These are phyloP conservation scores for Ctenicera cuprea DNA, from an alignment of 2,888 invertebrate species.

Conservation along the genomic window DNA sequence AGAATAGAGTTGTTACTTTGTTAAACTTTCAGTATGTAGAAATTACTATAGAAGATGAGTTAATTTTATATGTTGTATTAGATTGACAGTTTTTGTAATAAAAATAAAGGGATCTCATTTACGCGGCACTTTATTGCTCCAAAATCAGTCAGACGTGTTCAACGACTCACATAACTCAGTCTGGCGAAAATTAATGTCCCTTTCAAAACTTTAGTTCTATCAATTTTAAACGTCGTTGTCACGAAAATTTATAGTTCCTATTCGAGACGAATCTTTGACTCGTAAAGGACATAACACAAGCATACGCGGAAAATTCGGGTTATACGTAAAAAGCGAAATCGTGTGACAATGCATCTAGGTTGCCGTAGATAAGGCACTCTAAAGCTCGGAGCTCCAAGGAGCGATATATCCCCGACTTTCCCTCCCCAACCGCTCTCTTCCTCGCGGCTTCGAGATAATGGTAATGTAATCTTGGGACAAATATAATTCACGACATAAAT, in stretches of 20 bases:
- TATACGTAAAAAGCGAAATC: conserved; percentile 55
- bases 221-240: conserved; percentile 22
- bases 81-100: conserved; percentile 40
- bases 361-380: conserved; percentile 57
- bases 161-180: conserved; percentile 29
- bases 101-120: conserved; percentile 28
- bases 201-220: conserved; percentile 21
- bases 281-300: conserved; percentile 8
- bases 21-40: conserved; percentile 46
- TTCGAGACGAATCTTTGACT: not conserved
- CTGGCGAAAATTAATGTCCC: conserved; percentile 24
- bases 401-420: conserved; percentile 56
- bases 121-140: conserved; percentile 18
- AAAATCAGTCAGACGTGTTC: conserved; percentile 16
- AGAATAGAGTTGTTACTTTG: conserved; percentile 48
- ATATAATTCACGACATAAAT: conserved; percentile 70
- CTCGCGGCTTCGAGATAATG: conserved; percentile 67
- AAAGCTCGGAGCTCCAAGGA: conserved; percentile 55
- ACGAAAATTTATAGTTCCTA: conserved; percentile 20
- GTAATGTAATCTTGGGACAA: conserved; percentile 71
- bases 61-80: conserved; percentile 53
- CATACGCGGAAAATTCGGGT: conserved; percentile 15
- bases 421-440: conserved; percentile 56
- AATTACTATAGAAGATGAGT: conserved; percentile 40
- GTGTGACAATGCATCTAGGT: conserved; percentile 58